Conservation (phyloP, 2,113 vertebrate genomes). For the Parus major region DNA sequence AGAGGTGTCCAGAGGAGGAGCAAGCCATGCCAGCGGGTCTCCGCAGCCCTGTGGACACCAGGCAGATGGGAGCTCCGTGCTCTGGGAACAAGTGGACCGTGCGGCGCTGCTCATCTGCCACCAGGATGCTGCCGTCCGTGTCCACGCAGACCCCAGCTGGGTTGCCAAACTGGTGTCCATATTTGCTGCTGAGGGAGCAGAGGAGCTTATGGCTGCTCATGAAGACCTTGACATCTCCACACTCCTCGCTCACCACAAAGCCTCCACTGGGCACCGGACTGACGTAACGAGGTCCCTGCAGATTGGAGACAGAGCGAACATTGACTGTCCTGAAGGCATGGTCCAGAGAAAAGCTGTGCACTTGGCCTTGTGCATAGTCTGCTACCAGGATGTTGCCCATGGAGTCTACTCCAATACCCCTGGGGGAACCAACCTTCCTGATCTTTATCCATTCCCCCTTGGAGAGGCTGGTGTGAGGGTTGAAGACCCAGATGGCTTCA, state of each 20-base stretch:
- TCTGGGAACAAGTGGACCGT: slow-evolving; percentile 63
- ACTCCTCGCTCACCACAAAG: slow-evolving; percentile 70
- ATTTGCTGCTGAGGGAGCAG: slow-evolving; percentile 57
- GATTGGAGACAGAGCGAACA: not conserved
- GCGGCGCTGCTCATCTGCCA: slow-evolving; percentile 51
- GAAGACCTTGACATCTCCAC: slow-evolving; percentile 61
- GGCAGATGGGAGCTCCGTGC: slow-evolving; percentile 33
- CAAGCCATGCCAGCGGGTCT: slow-evolving; percentile 52
- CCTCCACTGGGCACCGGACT: not conserved
- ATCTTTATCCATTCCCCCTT: slow-evolving; percentile 63
- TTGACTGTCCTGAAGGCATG: not conserved
- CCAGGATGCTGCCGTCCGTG: slow-evolving; percentile 43
- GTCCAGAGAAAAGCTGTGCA: slow-evolving; percentile 63
- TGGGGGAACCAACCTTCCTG: slow-evolving; percentile 46
- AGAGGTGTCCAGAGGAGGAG: slow-evolving; percentile 54
- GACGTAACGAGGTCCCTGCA: slow-evolving; percentile 64
- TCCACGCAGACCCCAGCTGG: slow-evolving; percentile 61
- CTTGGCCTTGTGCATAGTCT: slow-evolving; percentile 56
- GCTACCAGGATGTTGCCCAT: slow-evolving; percentile 59
- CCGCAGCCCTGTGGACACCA: slow-evolving; percentile 60
- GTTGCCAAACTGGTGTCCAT: slow-evolving; percentile 42
- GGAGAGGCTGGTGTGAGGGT: slow-evolving; percentile 25
- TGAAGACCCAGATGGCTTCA: slow-evolving; percentile 50
- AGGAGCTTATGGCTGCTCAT: slow-evolving; percentile 21
- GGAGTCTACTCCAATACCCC: slow-evolving; percentile 62